phyloP scores from a whole-genome alignment of 2,797 vertebrate species.

The Ceyx erithaca region DNA sequence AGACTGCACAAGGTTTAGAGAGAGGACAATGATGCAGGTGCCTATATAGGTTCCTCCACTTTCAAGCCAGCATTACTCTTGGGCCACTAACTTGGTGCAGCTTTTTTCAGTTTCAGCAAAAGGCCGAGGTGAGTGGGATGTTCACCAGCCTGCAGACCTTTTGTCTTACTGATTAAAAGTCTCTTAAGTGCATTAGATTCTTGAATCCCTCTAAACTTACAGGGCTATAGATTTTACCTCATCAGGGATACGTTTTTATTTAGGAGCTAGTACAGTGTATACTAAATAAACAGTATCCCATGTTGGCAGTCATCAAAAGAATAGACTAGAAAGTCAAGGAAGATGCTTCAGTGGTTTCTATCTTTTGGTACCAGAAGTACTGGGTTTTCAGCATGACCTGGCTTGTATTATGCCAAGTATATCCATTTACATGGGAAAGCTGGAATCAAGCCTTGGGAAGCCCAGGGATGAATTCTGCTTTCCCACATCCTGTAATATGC shows the following conservation, averaged over 20 bases:
- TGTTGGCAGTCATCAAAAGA: not conserved
- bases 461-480: constrained; percentile 9
- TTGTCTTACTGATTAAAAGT: not conserved
- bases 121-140: not conserved
- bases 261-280: not conserved
- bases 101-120: not conserved
- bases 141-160: not conserved
- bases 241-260: not conserved
- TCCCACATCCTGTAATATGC: constrained; percentile 28
- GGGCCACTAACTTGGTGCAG: not conserved
- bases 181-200: not conserved
- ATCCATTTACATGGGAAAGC: not conserved
- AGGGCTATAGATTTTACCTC: not conserved
- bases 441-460: constrained; percentile 31
- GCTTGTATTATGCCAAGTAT: not conserved
- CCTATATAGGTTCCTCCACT: not conserved
- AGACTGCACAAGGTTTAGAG: not conserved
- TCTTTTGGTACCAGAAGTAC: not conserved
- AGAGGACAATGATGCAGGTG: not conserved
- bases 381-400: not conserved
- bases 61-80: not conserved
- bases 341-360: not conserved
- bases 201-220: not conserved
- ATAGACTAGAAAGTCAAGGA: not conserved
- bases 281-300: not conserved